A percentile compares a stretch with the other conserved stretches of the same genome.
Evolutionary conservation across 2,113 vertebrate species (phyloP).

Genomic region (Myotis brandtii): DNA sequence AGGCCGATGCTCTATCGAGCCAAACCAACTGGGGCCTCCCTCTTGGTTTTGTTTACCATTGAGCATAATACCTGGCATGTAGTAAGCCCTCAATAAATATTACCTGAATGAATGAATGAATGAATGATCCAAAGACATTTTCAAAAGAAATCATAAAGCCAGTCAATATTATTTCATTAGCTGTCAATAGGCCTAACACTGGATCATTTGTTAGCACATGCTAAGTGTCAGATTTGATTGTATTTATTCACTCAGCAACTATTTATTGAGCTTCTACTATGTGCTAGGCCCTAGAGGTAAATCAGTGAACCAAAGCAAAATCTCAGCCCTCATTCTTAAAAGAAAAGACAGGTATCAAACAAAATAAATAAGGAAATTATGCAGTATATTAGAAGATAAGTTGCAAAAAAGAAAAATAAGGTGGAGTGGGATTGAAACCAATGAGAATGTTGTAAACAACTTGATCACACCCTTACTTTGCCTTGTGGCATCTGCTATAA

Average conservation of each 20-base stretch:
- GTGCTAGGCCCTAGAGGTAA: neutral
- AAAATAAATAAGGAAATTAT: neutral
- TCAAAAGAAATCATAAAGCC: neutral
- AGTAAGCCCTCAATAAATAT: neutral
- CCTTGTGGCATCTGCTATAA: too few species aligned
- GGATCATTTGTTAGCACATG: neutral
- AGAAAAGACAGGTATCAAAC: neutral
- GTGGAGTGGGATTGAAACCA: too few species aligned
- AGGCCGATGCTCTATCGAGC: too few species aligned
- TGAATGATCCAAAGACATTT: neutral
- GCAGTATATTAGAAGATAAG: neutral
- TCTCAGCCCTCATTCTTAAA: neutral
- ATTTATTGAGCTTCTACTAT: neutral
- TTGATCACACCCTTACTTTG: too few species aligned
- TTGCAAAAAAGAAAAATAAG: neutral
- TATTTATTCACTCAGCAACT: neutral
- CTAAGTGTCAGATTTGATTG: neutral
- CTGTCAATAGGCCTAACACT: neutral
- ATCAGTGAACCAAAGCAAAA: neutral
- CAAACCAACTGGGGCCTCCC: too few species aligned
- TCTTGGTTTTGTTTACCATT: neutral
- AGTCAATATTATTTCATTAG: neutral
- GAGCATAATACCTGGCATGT: neutral
- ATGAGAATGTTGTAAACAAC: too few species aligned
- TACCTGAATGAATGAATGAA: neutral